Evolutionary conservation across 2,888 invertebrate genomes (phyloP).

Genomic region (Pseudolycoriella hygida): DNA sequence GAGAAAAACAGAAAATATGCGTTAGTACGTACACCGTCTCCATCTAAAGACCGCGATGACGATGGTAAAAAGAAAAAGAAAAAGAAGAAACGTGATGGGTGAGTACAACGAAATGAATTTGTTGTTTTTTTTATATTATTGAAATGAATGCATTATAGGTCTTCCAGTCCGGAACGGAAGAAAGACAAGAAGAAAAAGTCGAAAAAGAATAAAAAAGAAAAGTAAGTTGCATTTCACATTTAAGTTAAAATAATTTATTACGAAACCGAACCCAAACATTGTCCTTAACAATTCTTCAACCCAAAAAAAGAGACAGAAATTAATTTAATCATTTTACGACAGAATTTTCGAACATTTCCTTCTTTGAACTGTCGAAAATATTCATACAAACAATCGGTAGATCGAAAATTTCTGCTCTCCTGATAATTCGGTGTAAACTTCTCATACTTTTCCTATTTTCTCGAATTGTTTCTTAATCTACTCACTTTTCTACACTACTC

Average conservation of each 20-base stretch:
- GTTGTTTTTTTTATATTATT: slow-evolving; percentile 11
- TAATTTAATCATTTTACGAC: too few relatives aligned
- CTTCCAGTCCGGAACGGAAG: slow-evolving; percentile 52
- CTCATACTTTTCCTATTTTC: too few relatives aligned
- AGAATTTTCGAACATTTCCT: too few relatives aligned
- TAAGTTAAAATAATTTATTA: not conserved
- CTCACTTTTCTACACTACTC: too few relatives aligned
- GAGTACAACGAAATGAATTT: slow-evolving; percentile 16
- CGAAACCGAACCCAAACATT: too few relatives aligned
- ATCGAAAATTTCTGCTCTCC: too few relatives aligned
- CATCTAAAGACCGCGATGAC: slow-evolving; percentile 33
- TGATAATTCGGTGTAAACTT: too few relatives aligned
- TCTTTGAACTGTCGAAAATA: too few relatives aligned
- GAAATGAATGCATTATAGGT: slow-evolving; percentile 31
- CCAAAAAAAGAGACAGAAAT: too few relatives aligned
- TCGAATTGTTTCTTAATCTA: too few relatives aligned
- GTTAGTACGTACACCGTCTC: slow-evolving; percentile 62
- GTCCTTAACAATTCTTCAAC: too few relatives aligned
- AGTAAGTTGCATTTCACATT: not conserved
- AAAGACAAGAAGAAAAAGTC: slow-evolving; percentile 64
- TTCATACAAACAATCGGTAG: too few relatives aligned
- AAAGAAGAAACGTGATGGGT: slow-evolving; percentile 47
- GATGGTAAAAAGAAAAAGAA: slow-evolving; percentile 39
- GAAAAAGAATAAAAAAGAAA: slow-evolving; percentile 33
- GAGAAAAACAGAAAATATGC: slow-evolving; percentile 41